Conservation (phyloP, 2,113 vertebrate species). For the Taxidea taxus region DNA sequence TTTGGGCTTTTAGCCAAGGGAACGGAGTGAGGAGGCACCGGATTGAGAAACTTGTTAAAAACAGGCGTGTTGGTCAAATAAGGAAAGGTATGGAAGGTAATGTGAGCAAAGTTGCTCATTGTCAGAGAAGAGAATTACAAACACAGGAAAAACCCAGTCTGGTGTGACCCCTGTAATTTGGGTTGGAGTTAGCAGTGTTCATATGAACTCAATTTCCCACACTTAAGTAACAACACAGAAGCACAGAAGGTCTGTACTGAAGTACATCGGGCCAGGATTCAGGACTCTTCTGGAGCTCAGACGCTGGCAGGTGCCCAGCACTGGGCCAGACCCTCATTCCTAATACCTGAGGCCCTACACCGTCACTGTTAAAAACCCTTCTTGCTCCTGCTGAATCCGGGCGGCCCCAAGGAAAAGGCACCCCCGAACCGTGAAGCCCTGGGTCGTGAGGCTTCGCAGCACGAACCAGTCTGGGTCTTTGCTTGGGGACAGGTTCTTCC, state of each 20-base stretch:
- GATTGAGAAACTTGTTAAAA: background rate
- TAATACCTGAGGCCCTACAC: background rate
- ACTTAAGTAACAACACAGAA: background rate
- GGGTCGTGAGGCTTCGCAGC: background rate
- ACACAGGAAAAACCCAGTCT: background rate
- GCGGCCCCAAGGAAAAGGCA: background rate
- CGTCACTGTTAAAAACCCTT: background rate
- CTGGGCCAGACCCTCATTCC: background rate
- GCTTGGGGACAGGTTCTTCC: background rate
- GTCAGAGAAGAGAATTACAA: background rate
- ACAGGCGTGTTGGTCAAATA: background rate
- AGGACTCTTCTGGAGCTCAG: background rate
- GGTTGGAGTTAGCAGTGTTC: background rate
- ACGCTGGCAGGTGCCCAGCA: background rate
- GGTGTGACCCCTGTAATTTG: background rate
- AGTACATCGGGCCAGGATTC: background rate
- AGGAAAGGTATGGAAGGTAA: background rate
- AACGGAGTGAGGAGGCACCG: background rate
- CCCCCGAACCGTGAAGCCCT: background rate
- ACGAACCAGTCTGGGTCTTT: background rate
- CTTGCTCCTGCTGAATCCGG: background rate
- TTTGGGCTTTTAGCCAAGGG: background rate
- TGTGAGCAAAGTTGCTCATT: background rate
- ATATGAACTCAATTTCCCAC: background rate
- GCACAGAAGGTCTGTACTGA: background rate